Evolutionary conservation across 2,797 vertebrate species (phyloP), one percentile per base, ranked within the genome.

Genomic region (Lycodopsis pacificus): DNA sequence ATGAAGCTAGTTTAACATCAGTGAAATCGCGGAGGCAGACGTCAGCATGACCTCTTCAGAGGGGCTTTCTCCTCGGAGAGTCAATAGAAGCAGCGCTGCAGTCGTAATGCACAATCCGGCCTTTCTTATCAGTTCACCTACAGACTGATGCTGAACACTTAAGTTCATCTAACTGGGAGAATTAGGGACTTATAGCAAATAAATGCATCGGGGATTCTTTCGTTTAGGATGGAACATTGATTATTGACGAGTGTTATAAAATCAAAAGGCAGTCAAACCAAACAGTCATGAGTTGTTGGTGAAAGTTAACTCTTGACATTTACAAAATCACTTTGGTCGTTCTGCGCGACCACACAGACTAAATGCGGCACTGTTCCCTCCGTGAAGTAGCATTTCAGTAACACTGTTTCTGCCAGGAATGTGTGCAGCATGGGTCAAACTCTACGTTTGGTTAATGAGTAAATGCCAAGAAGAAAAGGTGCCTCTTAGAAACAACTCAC

Each of bases 371-470:
- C 65, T 20, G 20, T n/a, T 76, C 10, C 9, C 34, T 36, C 22
- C 40, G 15, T 32, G 44, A 63, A 81, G 73, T 14, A 22, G 25
- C 36, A 22, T 58, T 82, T 70, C 58, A 40, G 51, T 1, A 15
- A 27, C 51, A 27, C 46, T 67, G 11, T 80, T 71, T 79, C 51
- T 25, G 64, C 9, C 61, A 80, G 86, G 83, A 90, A 90, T 89
- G 88, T 75, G 57, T 27, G 70, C 66, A 76, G 67, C 71, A 3
- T 79, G 75, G 92, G 92, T 93, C 90, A 93, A 94, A 94, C 91
- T 93, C 92, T 91, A 86, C 79, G 36, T 87, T 59, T 82, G 76
- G 94, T 94, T 94, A 94, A 94, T 93, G 84, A 94, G 87, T 94
- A 93, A 86, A 90, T 77, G 63, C 48, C 80, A 76, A 87, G 80